Evolutionary conservation across 2,113 vertebrate species (phyloP).

Genomic region (Aspidoscelis tigris): DNA sequence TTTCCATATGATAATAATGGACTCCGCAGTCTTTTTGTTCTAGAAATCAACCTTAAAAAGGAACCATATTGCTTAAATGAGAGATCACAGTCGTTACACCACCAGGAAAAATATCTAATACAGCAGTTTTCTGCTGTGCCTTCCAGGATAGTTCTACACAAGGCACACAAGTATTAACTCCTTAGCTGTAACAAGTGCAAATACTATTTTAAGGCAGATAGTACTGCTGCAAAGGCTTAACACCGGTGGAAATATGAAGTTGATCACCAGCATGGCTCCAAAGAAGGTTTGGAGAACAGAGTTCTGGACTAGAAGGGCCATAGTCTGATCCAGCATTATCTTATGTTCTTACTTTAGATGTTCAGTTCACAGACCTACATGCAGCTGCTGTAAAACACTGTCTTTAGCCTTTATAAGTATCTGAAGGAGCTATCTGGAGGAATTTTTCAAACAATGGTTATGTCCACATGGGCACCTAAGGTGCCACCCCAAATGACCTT

Average conservation of each 20-base stretch:
- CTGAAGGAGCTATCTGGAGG: not conserved
- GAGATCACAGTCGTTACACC: not conserved
- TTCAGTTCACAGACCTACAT: not conserved
- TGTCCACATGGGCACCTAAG: no score
- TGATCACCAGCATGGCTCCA: no score
- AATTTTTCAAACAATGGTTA: not conserved
- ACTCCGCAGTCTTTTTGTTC: not conserved
- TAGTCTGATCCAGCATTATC: not conserved
- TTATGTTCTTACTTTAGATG: not conserved
- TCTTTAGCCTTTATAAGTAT: not conserved
- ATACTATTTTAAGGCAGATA: not conserved
- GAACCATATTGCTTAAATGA: not conserved
- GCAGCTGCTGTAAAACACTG: not conserved
- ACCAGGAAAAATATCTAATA: not conserved
- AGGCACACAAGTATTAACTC: not conserved
- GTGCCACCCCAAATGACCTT: no score
- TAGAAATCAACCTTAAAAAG: not conserved
- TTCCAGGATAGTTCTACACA: not conserved
- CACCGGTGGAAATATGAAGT: no score
- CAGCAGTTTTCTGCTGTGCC: not conserved
- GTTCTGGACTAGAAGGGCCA: no score
- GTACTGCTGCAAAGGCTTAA: no score
- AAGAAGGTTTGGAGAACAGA: no score
- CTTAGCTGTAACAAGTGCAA: not conserved
- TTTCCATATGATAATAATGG: not conserved